A percentile compares a stretch with the other conserved stretches of the same genome.
These are phyloP conservation scores for Zelostemma sp. DNA, from an alignment of 1,140 invertebrate genomes.

Conservation along the genomic window DNA sequence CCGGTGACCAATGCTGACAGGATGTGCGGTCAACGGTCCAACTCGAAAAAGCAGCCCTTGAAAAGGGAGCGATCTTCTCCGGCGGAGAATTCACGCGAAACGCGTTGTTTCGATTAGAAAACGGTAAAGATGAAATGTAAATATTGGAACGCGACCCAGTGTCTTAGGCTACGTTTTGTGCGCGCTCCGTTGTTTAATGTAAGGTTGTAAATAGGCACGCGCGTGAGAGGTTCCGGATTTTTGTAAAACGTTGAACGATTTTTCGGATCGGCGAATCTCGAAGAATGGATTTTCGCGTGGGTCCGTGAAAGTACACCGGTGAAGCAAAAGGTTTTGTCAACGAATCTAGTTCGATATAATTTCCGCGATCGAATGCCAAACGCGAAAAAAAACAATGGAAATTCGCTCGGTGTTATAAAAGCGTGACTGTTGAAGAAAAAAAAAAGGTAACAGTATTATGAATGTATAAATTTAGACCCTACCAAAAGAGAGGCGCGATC, in stretches of 20 bases:
- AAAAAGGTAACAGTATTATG: constrained; percentile 67
- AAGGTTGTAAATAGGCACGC: constrained; percentile 39
- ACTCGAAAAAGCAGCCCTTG: no score
- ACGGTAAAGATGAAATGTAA: constrained; percentile 46
- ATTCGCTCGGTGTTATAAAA: constrained; percentile 37
- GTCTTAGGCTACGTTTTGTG: constrained; percentile 47
- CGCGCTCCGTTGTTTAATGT: constrained; percentile 7
- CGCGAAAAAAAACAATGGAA: constrained; percentile 33
- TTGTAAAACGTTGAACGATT: constrained; percentile 39
- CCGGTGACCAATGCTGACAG: constrained; percentile 58
- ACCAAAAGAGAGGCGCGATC: constrained; percentile 49
- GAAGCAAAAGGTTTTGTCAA: not conserved
- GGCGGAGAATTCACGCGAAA: no score
- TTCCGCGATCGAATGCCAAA: constrained; percentile 2
- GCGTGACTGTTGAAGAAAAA: constrained; percentile 51
- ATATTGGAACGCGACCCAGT: constrained; percentile 42
- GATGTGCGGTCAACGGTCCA: constrained; percentile 64
- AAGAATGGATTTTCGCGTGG: not conserved
- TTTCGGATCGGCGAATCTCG: constrained; percentile 29
- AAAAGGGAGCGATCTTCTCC: no score
- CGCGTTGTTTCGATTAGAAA: constrained; percentile 32
- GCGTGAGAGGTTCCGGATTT: constrained; percentile 36
- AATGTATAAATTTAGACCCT: constrained; percentile 68
- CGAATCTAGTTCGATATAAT: not conserved
- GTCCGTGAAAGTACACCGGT: not conserved